phyloP scores from a whole-genome alignment of 2,888 invertebrate genomes.

The Machimus atricapillus region DNA sequence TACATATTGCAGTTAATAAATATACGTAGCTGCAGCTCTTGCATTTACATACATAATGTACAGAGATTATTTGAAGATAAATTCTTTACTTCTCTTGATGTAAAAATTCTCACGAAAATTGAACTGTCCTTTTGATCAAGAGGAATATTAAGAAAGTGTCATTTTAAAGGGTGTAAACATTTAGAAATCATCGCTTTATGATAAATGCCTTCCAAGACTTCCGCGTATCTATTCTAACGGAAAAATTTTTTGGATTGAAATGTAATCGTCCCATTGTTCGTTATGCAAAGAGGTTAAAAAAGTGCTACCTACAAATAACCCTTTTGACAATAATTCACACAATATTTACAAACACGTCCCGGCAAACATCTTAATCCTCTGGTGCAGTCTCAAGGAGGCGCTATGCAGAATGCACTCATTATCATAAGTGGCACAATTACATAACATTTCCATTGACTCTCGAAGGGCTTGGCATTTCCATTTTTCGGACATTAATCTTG shows the following conservation, averaged over 20 bases:
- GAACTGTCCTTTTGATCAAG: not conserved
- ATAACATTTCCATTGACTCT: constrained; percentile 44
- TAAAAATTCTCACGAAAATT: not conserved
- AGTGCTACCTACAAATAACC: not conserved
- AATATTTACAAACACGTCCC: constrained; percentile 48
- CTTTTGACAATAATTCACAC: constrained; percentile 38
- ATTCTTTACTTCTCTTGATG: not conserved
- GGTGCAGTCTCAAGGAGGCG: not conserved
- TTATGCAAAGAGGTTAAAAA: not conserved
- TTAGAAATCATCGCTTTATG: not conserved
- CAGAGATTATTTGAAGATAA: too few species aligned
- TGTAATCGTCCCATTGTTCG: constrained; percentile 28
- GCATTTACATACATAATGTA: too few species aligned
- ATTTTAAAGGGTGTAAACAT: constrained; percentile 19
- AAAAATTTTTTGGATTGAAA: constrained; percentile 13
- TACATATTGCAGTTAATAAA: too few species aligned
- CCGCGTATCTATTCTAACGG: not conserved
- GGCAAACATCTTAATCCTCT: constrained; percentile 41
- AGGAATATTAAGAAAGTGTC: not conserved
- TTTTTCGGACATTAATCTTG: constrained; percentile 36
- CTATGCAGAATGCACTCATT: constrained; percentile 40
- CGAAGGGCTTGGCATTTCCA: constrained; percentile 15
- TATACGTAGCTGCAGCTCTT: too few species aligned
- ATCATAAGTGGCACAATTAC: constrained; percentile 47
- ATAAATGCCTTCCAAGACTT: constrained; percentile 1